Evolutionary conservation across 2,888 invertebrate species (phyloP).

Genomic region (Yponomeuta sedellus): DNA sequence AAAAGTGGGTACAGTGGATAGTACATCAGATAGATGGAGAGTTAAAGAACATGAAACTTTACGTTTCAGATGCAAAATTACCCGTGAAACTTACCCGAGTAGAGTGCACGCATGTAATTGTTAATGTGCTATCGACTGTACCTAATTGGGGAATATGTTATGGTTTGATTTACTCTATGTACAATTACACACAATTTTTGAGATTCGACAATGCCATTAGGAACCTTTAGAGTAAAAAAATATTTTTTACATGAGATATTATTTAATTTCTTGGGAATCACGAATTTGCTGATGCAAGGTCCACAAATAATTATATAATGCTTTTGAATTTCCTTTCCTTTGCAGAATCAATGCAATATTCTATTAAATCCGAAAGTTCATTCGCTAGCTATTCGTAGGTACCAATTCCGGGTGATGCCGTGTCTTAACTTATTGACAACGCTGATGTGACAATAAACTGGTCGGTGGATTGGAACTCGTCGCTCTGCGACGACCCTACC

Average conservation of each 20-base stretch:
- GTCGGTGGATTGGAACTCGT: constrained; percentile 21
- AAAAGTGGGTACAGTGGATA: neutral
- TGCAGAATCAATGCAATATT: neutral
- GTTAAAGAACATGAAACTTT: too few species aligned
- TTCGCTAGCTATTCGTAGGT: constrained; percentile 32
- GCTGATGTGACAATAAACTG: neutral
- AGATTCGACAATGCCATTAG: neutral
- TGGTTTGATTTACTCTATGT: neutral
- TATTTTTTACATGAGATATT: neutral
- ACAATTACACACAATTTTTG: constrained; percentile 2
- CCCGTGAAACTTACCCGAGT: too few species aligned
- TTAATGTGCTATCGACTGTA: too few species aligned
- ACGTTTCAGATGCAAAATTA: too few species aligned
- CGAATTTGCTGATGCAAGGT: neutral
- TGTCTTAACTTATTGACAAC: too few species aligned
- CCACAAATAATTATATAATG: neutral
- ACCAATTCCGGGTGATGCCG: too few species aligned
- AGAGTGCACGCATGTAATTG: too few species aligned
- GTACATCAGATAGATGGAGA: too few species aligned
- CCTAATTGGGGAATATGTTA: too few species aligned
- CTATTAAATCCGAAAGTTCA: constrained; percentile 22
- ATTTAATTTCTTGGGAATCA: neutral
- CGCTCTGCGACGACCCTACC: constrained; percentile 63
- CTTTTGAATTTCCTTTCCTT: neutral
- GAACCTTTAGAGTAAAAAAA: neutral